These are phyloP conservation scores for Hydraecia micacea DNA, from an alignment of 2,888 invertebrate species.

Conservation along the genomic window DNA sequence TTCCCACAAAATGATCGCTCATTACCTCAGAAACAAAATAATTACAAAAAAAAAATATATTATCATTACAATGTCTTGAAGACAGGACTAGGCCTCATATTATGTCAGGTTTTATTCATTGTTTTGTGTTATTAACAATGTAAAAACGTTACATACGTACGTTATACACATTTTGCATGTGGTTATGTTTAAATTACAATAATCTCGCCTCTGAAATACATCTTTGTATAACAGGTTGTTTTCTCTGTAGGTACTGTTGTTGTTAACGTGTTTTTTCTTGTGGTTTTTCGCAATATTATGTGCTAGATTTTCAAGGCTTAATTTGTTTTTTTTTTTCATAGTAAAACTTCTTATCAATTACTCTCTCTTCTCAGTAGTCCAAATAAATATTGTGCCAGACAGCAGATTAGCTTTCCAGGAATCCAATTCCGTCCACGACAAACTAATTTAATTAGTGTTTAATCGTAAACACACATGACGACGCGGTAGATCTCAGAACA, in stretches of 20 bases:
- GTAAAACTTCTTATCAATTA: background rate
- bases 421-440: background rate
- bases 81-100: conserved; percentile 31
- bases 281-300: conserved; percentile 10
- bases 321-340: conserved; percentile 1
- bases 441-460: background rate
- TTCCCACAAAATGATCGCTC: conserved; percentile 58
- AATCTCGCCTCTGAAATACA: conserved; percentile 12
- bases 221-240: conserved; percentile 11
- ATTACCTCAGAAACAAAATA: conserved; percentile 56
- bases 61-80: conserved; percentile 29
- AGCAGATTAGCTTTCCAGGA: background rate
- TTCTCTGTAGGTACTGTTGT: background rate
- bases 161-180: conserved; percentile 33
- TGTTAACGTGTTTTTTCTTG: conserved; percentile 22
- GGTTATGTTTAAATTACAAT: conserved; percentile 43
- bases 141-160: conserved; percentile 30
- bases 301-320: background rate
- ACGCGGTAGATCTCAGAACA: background rate
- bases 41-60: conserved; percentile 17
- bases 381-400: background rate
- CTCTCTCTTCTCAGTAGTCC: background rate
- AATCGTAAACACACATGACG: background rate
- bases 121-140: conserved; percentile 34
- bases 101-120: conserved; percentile 41